Conservation (phyloP, 2,888 invertebrate genomes). For the Cryptops parisi region DNA sequence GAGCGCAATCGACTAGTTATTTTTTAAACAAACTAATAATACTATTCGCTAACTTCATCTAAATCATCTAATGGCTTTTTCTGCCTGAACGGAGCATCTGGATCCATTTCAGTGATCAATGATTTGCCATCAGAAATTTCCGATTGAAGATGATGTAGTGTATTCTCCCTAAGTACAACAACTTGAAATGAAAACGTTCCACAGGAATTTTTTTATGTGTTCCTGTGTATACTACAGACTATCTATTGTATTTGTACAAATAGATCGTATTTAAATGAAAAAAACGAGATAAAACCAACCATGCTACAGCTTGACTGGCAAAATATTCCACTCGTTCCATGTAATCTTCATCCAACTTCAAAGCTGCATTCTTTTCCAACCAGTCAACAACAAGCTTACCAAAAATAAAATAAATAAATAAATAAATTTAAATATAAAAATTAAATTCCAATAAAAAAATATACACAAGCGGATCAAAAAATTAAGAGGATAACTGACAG, state of each 20-base stretch:
- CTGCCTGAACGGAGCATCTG: conserved; percentile 73
- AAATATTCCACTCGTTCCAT: conserved; percentile 49
- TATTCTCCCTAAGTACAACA: conserved; percentile 51
- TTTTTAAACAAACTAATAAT: not conserved
- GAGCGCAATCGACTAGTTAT: not conserved
- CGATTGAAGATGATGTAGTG: conserved; percentile 56
- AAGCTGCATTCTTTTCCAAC: conserved; percentile 67
- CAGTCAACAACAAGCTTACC: conserved; percentile 70
- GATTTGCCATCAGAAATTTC: conserved; percentile 22
- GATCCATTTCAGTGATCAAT: conserved; percentile 59
- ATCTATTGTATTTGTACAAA: too few relatives aligned
- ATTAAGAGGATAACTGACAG: not conserved
- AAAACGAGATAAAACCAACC: conserved; percentile 32
- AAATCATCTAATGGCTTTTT: conserved; percentile 65
- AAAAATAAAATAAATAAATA: too few relatives aligned
- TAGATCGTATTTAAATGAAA: not conserved
- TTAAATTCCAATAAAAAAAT: not conserved
- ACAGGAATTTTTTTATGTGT: too few relatives aligned
- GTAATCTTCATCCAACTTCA: conserved; percentile 33
- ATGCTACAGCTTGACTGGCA: conserved; percentile 66
- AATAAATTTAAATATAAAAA: too few relatives aligned
- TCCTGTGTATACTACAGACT: too few relatives aligned
- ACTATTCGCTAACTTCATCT: conserved; percentile 40
- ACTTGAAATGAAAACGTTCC: too few relatives aligned
- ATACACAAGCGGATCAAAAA: not conserved